Conservation (phyloP, 2,888 invertebrate genomes). For the Zelleria hepariella region DNA sequence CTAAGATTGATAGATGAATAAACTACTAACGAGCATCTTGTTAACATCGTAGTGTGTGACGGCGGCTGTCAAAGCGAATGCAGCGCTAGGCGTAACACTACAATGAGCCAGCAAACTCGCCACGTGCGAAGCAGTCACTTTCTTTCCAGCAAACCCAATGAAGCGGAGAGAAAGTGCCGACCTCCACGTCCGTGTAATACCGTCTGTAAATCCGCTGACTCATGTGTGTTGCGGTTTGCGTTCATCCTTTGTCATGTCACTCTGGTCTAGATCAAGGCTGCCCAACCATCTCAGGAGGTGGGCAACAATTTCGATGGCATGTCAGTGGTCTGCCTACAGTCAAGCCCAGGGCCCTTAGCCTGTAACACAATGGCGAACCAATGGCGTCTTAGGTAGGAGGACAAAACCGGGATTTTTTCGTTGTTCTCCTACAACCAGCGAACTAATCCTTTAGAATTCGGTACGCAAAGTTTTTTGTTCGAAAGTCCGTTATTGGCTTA, state of each 20-base stretch:
- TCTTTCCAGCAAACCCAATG: conserved; percentile 65
- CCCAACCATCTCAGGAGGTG: no score
- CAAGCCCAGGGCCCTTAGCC: no score
- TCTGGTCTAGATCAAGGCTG: background rate
- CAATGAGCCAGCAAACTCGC: conserved; percentile 20
- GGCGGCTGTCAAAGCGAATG: background rate
- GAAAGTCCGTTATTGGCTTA: no score
- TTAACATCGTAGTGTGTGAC: background rate
- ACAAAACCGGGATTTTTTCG: no score
- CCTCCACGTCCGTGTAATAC: conserved; percentile 58
- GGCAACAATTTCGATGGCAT: no score
- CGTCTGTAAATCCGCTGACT: conserved; percentile 58
- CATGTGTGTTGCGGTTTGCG: conserved; percentile 18
- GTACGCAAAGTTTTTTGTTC: no score
- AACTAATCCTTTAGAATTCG: no score
- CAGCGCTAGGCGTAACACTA: background rate
- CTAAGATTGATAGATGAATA: background rate
- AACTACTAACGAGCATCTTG: background rate
- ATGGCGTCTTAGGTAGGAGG: no score
- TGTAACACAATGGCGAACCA: no score
- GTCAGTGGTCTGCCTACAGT: no score
- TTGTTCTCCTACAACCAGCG: no score
- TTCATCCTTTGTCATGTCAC: background rate
- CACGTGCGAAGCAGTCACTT: conserved; percentile 56
- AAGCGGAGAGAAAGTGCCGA: conserved; percentile 68